phyloP scores from a whole-genome alignment of 2,113 vertebrate species.

The Misgurnus anguillicaudatus region DNA sequence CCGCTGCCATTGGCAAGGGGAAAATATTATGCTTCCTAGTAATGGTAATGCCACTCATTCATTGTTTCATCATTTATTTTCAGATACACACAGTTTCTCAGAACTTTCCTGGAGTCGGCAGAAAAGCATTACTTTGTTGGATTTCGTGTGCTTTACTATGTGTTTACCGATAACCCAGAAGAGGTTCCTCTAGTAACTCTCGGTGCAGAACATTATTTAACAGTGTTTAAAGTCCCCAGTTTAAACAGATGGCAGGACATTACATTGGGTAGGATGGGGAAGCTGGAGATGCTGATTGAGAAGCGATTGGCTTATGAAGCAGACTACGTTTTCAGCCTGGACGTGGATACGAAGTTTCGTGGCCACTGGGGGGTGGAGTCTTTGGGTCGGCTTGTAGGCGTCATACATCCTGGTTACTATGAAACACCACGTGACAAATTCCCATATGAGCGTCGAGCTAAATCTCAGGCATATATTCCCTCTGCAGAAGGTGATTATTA shows the following conservation, averaged over 20 bases:
- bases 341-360: conserved; percentile 68
- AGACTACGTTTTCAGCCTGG: conserved; percentile 73
- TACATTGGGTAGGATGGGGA: conserved; percentile 69
- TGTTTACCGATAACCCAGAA: conserved; percentile 72
- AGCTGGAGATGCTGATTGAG: conserved; percentile 63
- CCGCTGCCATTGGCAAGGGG: too few species aligned
- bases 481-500: conserved; percentile 52
- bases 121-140: conserved; percentile 76
- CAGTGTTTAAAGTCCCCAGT: neutral
- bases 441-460: conserved; percentile 68
- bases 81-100: conserved; percentile 73
- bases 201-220: conserved; percentile 24
- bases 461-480: conserved; percentile 63
- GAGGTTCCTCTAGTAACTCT: conserved; percentile 54
- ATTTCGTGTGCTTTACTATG: conserved; percentile 69
- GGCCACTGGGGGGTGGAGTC: conserved; percentile 70
- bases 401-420: conserved; percentile 71
- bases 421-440: conserved; percentile 3
- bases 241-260: conserved; percentile 72
- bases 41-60: too few species aligned
- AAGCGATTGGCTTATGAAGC: conserved; percentile 50
- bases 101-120: conserved; percentile 71
- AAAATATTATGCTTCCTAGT: too few species aligned
- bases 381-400: conserved; percentile 66
- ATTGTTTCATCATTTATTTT: neutral